Evolutionary conservation across 2,888 invertebrate genomes (phyloP), one percentile per base, ranked within the genome.

Genomic region (Idaea straminata): DNA sequence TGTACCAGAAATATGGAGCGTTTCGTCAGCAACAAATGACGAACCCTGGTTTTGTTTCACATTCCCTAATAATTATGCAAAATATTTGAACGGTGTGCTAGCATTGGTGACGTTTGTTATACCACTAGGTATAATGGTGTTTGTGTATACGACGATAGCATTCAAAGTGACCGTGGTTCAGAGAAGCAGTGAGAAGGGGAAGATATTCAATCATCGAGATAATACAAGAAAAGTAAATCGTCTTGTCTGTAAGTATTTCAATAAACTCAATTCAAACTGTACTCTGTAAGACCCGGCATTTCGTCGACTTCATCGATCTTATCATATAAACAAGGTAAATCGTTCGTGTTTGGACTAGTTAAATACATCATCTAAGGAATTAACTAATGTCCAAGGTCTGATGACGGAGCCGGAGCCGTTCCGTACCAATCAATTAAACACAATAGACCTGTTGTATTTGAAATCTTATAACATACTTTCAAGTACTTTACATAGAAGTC

Each of bases 201-300:
- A 79, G 25, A 77, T 83, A 5, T 88, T 87, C 47, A 47, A 47
- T 47, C 47, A 47, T 13, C 5, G 79, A 4, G 79, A 83, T 59
- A 83, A 84, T 59, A 83, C 83, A 47, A 78, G 78, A n/a, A 87
- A 79, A 77, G 79, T 88, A 0, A 85, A 87, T 67, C 86, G 84
- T 68, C 80, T 87, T 59, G 79, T 87, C 73, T 79, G 87, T 88
- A 81, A 85, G 84, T 82, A 64, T 0, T 64, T 60, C 57, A 36
- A 63, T 38, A 61, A 25, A n/a, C n/a, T n/a, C n/a, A n/a, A n/a
- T n/a, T n/a, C 25, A 25, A 1, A 25, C 25, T 25, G 25, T 25
- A 25, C 25, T 25, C 25, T 25, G 25, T 25, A 1, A 25, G 25
- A 25, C 25, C 25, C 25, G 25, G 25, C 25, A 25, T 25, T 25